These are phyloP conservation scores for Octonoba sinensis DNA, from an alignment of 2,888 invertebrate genomes.

Conservation along the genomic window DNA sequence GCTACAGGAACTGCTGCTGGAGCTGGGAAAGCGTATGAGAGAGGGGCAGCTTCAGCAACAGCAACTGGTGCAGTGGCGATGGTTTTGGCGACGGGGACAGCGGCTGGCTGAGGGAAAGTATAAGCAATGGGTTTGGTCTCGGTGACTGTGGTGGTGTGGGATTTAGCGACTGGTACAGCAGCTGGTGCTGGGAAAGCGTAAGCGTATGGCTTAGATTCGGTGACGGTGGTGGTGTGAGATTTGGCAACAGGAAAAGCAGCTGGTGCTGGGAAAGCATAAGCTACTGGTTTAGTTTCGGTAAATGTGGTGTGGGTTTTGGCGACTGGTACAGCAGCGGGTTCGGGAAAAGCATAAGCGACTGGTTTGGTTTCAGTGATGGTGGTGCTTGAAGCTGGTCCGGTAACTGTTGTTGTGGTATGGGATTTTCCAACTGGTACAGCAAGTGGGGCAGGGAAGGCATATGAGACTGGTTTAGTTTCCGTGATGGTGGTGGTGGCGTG, in stretches of 20 bases:
- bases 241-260: conserved; percentile 28
- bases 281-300: conserved; percentile 32
- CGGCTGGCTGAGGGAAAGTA: conserved; percentile 43
- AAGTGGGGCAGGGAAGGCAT: conserved; percentile 45
- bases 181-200: conserved; percentile 50
- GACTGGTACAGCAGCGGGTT: conserved; percentile 38
- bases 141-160: conserved; percentile 1
- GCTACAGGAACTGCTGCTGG: conserved; percentile 55
- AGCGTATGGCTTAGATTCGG: conserved; percentile 37
- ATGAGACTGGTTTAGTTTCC: conserved; percentile 1
- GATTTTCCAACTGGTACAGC: conserved; percentile 46
- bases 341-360: conserved; percentile 29
- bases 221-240: conserved; percentile 13
- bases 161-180: conserved; percentile 40
- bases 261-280: conserved; percentile 34
- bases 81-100: conserved; percentile 54
- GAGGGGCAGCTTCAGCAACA: conserved; percentile 42
- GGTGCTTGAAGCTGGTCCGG: conserved; percentile 20
- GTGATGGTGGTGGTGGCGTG: conserved; percentile 27
- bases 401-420: conserved; percentile 18
- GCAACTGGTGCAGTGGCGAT: conserved; percentile 38
- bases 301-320: conserved; percentile 26
- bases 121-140: conserved; percentile 28
- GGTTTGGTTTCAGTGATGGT: conserved; percentile 32
- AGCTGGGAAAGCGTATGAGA: conserved; percentile 33